Evolutionary conservation across 2,797 vertebrate genomes (phyloP).

Genomic region (Benthosema pterotum): DNA sequence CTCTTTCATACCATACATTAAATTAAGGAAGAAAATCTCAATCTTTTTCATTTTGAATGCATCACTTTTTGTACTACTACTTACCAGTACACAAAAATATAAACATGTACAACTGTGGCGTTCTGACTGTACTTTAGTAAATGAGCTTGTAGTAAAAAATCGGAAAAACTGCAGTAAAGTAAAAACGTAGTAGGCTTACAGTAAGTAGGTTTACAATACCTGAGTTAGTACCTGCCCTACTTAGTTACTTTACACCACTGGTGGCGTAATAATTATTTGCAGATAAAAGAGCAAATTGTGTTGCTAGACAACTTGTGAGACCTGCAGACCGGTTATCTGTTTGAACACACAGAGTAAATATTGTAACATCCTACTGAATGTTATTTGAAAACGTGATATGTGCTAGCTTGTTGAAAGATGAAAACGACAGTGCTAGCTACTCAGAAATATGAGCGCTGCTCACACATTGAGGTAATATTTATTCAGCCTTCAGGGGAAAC

Average conservation of each 20-base stretch:
- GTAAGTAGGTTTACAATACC: too few species aligned
- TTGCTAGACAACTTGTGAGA: conserved; percentile 80
- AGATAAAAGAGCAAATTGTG: conserved; percentile 44
- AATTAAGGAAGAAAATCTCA: not conserved
- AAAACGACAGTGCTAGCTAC: not conserved
- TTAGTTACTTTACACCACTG: too few species aligned
- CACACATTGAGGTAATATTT: not conserved
- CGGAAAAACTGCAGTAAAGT: too few species aligned
- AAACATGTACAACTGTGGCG: too few species aligned
- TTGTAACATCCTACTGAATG: conserved; percentile 28
- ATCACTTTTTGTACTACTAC: not conserved
- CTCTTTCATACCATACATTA: not conserved
- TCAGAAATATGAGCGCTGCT: not conserved
- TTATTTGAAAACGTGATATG: conserved; percentile 22
- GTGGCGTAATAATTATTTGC: too few species aligned
- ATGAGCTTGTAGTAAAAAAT: too few species aligned
- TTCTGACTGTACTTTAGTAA: too few species aligned
- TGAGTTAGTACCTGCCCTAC: too few species aligned
- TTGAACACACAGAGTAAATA: conserved; percentile 70
- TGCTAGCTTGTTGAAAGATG: conserved; percentile 13
- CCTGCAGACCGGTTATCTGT: conserved; percentile 61
- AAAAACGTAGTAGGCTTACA: too few species aligned
- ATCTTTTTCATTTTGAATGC: not conserved
- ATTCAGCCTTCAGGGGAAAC: conserved; percentile 1
- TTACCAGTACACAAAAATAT: too few species aligned